Base-by-base conservation (phyloP, 2,888 invertebrate genomes). In the Sicus ferrugineus region DNA sequence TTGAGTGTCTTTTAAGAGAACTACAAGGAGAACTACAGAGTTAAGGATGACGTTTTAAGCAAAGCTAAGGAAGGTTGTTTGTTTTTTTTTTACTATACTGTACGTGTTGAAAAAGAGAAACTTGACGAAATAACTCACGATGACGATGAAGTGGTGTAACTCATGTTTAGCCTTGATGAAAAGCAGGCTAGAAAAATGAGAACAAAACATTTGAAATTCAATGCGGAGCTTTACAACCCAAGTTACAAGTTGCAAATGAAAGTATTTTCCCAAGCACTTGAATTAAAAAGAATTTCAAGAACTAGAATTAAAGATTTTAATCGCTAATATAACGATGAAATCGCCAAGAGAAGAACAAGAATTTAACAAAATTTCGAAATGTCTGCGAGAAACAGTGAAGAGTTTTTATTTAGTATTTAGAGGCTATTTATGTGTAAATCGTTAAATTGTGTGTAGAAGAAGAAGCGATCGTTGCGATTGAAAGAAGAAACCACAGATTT, bases 361-460 rank as follows among this genome's bases (percentile, higher is more conserved):
- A 34, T 21, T n/a, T 21, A n/a, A n/a, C 21, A 4, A 21, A 50
- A 21, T 50, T 23, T 19, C 0, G 38, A 50, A 50, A 3, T 7
- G 23, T 50, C 7, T 21, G 21, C 11, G 23, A 21, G 23, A 9
- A n/a, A 61, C 67, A 69, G 73, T 73, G 11, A 72, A 78, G 78
- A 78, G 65, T 72, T 78, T 80, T 82, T 82, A 78, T 66, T 66
- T 66, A 82, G 81, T 81, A 82, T 80, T 82, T 82, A 83, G 83
- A 83, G 82, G 83, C 83, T 82, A 82, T 80, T 82, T 66, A 46
- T 81, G 28, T 82, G 46, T 67, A 59, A 80, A 80, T 82, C 82
- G 81, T 82, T 81, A 80, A 54, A 42, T 68, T 62, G 68, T 68
- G 52, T 62, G 30, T 59, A 48, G 30, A 59, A 16, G 26, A 59